A percentile compares a stretch with the other conserved stretches of the same genome.
phyloP scores from a whole-genome alignment of 2,113 vertebrate species.

The Manacus vitellinus region DNA sequence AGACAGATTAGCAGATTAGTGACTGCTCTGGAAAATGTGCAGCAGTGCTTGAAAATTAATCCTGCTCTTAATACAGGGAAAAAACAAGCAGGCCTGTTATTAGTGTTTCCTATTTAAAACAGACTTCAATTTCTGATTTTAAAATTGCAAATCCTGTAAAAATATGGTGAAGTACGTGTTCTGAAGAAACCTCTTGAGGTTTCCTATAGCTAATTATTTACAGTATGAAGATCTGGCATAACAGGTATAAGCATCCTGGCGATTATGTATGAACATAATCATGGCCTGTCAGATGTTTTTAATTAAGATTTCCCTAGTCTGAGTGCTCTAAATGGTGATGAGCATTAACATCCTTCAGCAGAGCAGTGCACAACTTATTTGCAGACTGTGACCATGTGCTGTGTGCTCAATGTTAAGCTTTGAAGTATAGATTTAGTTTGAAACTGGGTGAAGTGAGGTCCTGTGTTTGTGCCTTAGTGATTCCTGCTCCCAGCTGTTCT shows the following conservation, averaged over 20 bases:
- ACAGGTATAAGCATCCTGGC: constrained; percentile 37
- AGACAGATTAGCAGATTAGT: constrained; percentile 48
- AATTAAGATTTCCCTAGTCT: constrained; percentile 54
- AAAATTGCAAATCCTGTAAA: constrained; percentile 23
- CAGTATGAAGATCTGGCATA: constrained; percentile 43
- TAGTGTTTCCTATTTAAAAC: constrained; percentile 62
- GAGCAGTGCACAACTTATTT: neutral
- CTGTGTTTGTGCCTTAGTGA: neutral
- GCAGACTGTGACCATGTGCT: neutral
- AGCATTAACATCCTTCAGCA: neutral
- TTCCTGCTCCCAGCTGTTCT: neutral
- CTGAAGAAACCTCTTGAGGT: constrained; percentile 32
- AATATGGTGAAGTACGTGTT: neutral
- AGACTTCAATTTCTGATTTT: constrained; percentile 17
- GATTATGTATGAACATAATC: constrained; percentile 42
- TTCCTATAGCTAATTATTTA: constrained; percentile 54
- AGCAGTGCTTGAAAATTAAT: constrained; percentile 42
- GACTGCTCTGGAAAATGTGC: constrained; percentile 34
- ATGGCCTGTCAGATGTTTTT: constrained; percentile 44
- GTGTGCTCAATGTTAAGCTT: neutral
- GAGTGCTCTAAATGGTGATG: constrained; percentile 14
- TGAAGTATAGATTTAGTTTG: neutral
- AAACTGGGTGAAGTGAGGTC: neutral
- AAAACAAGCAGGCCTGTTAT: constrained; percentile 42
- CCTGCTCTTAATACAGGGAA: neutral